Percentiles rank a stretch among this genome's conserved stretches.
These are phyloP conservation scores for Leptopilina boulardi DNA, from an alignment of 1,140 invertebrate genomes.

Conservation along the genomic window DNA sequence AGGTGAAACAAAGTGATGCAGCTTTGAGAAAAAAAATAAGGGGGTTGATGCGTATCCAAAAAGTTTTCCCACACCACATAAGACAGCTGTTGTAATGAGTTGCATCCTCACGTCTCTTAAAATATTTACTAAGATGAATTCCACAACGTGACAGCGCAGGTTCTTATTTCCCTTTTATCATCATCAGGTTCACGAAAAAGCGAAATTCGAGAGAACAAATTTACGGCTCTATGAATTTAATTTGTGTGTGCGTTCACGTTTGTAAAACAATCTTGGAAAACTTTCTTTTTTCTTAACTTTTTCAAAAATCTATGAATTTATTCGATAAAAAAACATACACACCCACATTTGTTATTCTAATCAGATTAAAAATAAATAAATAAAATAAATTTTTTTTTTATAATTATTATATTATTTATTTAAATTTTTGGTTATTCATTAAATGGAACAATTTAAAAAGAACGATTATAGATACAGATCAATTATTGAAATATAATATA, in stretches of 20 bases:
- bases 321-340: too few relatives aligned
- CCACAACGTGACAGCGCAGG: constrained; percentile 70
- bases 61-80: constrained; percentile 71
- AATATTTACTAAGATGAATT: constrained; percentile 41
- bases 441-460: too few relatives aligned
- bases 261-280: constrained; percentile 22
- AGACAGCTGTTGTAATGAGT: constrained; percentile 75
- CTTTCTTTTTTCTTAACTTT: background rate
- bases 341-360: too few relatives aligned
- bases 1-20: constrained; percentile 29
- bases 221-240: constrained; percentile 26
- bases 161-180: constrained; percentile 60
- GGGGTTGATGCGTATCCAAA: constrained; percentile 52
- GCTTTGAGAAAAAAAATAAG: background rate
- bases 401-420: too few relatives aligned
- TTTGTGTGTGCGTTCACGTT: background rate
- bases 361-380: too few relatives aligned
- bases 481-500: background rate
- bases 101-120: constrained; percentile 72
- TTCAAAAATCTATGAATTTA: too few relatives aligned
- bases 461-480: background rate
- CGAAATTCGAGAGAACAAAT: constrained; percentile 68
- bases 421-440: too few relatives aligned
- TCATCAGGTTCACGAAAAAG: constrained; percentile 50
- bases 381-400: too few relatives aligned